These are phyloP conservation scores for Atta texana DNA, from an alignment of 1,140 invertebrate genomes.

Conservation along the genomic window DNA sequence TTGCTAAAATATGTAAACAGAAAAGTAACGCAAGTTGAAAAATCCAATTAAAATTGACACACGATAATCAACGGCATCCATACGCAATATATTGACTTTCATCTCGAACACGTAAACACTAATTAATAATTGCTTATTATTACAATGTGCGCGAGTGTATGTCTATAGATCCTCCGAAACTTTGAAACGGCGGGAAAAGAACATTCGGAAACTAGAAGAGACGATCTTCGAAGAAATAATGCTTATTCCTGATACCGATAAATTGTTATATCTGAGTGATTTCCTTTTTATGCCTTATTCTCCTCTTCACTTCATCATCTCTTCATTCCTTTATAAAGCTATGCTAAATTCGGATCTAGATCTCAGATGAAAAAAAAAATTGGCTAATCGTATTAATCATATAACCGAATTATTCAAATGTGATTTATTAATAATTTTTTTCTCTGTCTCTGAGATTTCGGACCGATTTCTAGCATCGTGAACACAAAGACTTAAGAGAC, in stretches of 20 bases:
- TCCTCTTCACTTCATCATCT: not conserved
- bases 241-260: no score
- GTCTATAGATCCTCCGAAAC: conserved; percentile 1
- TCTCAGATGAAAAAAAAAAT: no score
- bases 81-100: not conserved
- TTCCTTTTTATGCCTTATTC: not conserved
- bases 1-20: not conserved
- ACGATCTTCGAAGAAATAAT: not conserved
- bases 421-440: no score
- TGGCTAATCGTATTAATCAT: no score
- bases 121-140: conserved; percentile 21
- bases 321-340: no score
- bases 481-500: no score
- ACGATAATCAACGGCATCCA: not conserved
- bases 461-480: no score
- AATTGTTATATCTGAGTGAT: not conserved
- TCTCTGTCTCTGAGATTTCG: no score
- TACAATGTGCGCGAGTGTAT: not conserved
- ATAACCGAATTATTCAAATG: no score
- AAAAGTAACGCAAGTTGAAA: not conserved
- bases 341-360: no score
- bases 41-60: not conserved
- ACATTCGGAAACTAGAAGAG: not conserved
- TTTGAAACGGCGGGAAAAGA: not conserved
- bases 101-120: conserved; percentile 27